Evolutionary conservation across 2,113 vertebrate species (phyloP).

Genomic region (Sinocyclocheilus anophthalmus): DNA sequence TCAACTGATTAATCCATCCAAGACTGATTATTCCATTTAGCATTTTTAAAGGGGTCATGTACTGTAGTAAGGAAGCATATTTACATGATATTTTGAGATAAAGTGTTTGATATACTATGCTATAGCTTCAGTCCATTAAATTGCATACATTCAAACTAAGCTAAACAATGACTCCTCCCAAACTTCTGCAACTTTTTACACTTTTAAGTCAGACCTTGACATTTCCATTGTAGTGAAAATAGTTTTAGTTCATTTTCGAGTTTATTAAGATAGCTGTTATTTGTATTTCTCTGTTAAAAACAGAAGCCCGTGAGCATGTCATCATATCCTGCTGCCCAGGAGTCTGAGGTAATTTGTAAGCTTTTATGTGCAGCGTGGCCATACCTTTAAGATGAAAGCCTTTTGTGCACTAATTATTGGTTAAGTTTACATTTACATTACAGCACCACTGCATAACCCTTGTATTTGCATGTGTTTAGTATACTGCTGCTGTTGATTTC

Average conservation of each 20-base stretch:
- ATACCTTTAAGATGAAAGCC: constrained; percentile 8
- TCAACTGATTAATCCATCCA: neutral
- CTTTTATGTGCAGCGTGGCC: neutral
- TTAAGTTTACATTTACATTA: constrained; percentile 25
- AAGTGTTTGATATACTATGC: neutral
- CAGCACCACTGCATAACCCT: neutral
- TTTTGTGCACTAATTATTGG: constrained; percentile 17
- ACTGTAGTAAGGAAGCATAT: neutral
- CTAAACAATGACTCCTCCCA: neutral
- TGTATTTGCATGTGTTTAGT: neutral
- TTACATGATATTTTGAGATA: neutral
- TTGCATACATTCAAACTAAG: neutral
- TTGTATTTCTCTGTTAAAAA: neutral
- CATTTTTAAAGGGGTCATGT: neutral
- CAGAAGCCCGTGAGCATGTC: neutral
- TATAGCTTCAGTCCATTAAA: neutral
- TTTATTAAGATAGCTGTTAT: neutral
- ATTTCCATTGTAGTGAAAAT: neutral
- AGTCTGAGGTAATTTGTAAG: neutral
- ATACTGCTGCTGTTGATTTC: neutral
- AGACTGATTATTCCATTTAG: neutral
- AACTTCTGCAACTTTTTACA: neutral
- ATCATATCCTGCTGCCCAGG: neutral
- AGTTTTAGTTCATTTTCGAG: neutral
- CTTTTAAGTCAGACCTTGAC: neutral